These are phyloP conservation scores for Drosophila bocqueti DNA, from an alignment of 1,140 invertebrate species.

Conservation along the genomic window DNA sequence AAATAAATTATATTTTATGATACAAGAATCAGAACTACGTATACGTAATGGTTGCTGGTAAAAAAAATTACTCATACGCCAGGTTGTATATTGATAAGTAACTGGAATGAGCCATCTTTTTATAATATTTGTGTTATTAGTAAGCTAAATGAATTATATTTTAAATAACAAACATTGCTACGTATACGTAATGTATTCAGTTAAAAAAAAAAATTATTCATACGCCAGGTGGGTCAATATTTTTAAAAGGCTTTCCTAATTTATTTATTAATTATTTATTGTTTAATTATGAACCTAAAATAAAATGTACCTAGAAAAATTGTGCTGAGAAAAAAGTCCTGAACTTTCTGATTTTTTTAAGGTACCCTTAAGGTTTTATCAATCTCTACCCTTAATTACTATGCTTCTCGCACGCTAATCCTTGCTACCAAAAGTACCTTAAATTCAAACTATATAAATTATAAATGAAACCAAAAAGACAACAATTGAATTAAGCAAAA, in stretches of 20 bases:
- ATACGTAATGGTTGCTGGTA: not conserved
- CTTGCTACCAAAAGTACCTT: no score
- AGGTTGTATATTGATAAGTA: no score
- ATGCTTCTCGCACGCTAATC: not conserved
- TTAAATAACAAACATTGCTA: not conserved
- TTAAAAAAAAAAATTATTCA: not conserved
- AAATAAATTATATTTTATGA: not conserved
- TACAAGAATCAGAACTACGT: not conserved
- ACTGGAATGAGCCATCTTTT: not conserved
- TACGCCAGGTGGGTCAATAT: not conserved
- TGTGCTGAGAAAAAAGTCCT: no score
- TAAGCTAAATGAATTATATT: not conserved
- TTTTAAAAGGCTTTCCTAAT: no score
- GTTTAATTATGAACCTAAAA: no score
- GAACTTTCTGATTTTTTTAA: no score
- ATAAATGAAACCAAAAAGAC: not conserved
- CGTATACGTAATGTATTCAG: not conserved
- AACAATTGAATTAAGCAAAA: not conserved
- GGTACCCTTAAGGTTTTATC: not conserved
- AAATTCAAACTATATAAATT: not conserved
- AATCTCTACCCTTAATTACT: not conserved
- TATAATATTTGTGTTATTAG: not conserved
- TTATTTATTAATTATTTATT: no score
- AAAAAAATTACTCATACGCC: not conserved
- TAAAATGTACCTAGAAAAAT: no score